Evolutionary conservation across 2,113 vertebrate genomes (phyloP).

Genomic region (Limanda limanda): DNA sequence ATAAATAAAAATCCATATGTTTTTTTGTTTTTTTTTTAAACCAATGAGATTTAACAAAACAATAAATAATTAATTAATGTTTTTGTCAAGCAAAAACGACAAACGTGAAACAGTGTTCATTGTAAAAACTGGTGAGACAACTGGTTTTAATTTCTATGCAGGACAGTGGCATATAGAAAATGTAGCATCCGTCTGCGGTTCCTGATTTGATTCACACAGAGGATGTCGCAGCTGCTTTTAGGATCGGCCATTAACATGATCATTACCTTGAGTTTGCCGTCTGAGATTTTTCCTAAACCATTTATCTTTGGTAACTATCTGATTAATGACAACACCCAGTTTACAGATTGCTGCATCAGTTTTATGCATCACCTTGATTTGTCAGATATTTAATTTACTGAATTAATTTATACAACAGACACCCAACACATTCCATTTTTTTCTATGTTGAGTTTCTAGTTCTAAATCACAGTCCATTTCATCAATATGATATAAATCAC

Average conservation of each 20-base stretch:
- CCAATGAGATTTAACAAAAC: not conserved
- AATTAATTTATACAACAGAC: slow-evolving; percentile 13
- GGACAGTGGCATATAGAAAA: too few species aligned
- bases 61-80: not conserved
- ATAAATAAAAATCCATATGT: too few species aligned
- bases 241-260: not conserved
- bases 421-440: not conserved
- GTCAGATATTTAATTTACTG: slow-evolving; percentile 2
- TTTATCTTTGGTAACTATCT: not conserved
- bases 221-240: not conserved
- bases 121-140: slow-evolving; percentile 1
- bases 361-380: slow-evolving; percentile 5
- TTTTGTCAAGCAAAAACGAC: not conserved
- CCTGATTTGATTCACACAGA: not conserved
- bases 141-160: too few species aligned
- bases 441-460: not conserved
- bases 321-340: not conserved
- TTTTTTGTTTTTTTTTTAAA: not conserved
- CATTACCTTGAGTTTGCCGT: not conserved
- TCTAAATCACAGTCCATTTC: not conserved
- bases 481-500: not conserved
- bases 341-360: too few species aligned
- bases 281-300: not conserved
- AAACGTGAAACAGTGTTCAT: not conserved
- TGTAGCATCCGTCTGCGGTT: not conserved